Percentiles rank a stretch among this genome's conserved stretches.
phyloP scores from a whole-genome alignment of 2,888 invertebrate genomes.

The Polylopha cassiicola region DNA sequence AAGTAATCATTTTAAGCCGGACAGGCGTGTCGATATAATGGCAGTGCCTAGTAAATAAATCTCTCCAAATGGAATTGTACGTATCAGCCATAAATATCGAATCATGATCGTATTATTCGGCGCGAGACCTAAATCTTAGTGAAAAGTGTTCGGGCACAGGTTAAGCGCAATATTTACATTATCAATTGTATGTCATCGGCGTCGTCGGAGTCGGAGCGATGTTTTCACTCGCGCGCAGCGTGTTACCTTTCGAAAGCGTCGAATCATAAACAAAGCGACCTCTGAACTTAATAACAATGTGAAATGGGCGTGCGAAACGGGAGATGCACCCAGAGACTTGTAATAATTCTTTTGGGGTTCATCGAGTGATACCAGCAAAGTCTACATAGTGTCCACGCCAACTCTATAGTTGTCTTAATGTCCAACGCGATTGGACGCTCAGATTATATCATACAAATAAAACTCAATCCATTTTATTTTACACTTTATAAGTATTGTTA shows the following conservation, averaged over 20 bases:
- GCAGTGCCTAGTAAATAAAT: conserved; percentile 22
- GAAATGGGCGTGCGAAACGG: conserved; percentile 73
- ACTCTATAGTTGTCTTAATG: too few species aligned
- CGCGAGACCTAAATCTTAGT: conserved; percentile 32
- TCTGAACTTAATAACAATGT: conserved; percentile 76
- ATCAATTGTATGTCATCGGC: conserved; percentile 74
- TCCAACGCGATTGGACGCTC: too few species aligned
- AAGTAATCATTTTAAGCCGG: conserved; percentile 19
- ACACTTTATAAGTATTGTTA: conserved; percentile 44
- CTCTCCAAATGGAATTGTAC: conserved; percentile 19
- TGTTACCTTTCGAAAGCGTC: conserved; percentile 74
- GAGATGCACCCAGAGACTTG: conserved; percentile 67
- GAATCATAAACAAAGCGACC: conserved; percentile 74
- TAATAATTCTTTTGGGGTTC: conserved; percentile 66
- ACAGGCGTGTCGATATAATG: conserved; percentile 23
- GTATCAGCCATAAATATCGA: conserved; percentile 29
- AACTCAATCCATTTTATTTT: conserved; percentile 40
- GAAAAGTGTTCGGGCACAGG: conserved; percentile 53
- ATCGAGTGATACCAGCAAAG: conserved; percentile 53
- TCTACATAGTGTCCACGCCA: too few species aligned
- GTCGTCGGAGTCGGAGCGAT: conserved; percentile 46
- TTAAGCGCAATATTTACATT: conserved; percentile 67
- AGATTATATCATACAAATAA: conserved; percentile 54
- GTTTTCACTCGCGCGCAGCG: conserved; percentile 67
- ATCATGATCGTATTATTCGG: conserved; percentile 35